Evolutionary conservation across 2,113 vertebrate species (phyloP).

Genomic region (Sclerurus mexicanus): DNA sequence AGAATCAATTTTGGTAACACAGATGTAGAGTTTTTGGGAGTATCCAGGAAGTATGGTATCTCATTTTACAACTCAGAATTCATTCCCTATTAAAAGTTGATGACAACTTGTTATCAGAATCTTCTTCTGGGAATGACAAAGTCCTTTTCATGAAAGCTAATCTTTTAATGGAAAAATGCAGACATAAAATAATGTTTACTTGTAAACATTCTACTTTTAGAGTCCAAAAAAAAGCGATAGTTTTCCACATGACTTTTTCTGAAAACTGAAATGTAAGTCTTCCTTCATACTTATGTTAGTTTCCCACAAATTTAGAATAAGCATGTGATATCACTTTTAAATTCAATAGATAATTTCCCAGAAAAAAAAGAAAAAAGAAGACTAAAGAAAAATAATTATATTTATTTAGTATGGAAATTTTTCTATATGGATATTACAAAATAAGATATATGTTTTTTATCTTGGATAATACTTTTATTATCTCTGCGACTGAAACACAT

Average conservation of each 20-base stretch:
- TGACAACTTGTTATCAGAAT: neutral
- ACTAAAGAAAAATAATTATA: neutral
- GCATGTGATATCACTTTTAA: neutral
- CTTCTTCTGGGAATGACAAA: neutral
- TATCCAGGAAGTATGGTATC: constrained; percentile 74
- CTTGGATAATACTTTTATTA: neutral
- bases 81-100: constrained; percentile 70
- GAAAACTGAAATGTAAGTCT: neutral
- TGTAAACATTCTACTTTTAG: neutral
- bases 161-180: neutral
- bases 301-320: neutral
- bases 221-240: fast-evolving
- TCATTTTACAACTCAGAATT: constrained; percentile 81
- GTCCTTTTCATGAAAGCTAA: neutral
- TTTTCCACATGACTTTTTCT: neutral
- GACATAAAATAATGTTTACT: neutral
- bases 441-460: neutral
- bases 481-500: neutral
- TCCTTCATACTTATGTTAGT: neutral
- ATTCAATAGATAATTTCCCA: neutral
- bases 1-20: constrained; percentile 76
- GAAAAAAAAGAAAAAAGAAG: neutral
- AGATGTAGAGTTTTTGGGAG: constrained; percentile 74
- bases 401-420: neutral
- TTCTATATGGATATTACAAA: neutral